phyloP scores from a whole-genome alignment of 1,140 invertebrate genomes.

The Trichonephila inaurata region DNA sequence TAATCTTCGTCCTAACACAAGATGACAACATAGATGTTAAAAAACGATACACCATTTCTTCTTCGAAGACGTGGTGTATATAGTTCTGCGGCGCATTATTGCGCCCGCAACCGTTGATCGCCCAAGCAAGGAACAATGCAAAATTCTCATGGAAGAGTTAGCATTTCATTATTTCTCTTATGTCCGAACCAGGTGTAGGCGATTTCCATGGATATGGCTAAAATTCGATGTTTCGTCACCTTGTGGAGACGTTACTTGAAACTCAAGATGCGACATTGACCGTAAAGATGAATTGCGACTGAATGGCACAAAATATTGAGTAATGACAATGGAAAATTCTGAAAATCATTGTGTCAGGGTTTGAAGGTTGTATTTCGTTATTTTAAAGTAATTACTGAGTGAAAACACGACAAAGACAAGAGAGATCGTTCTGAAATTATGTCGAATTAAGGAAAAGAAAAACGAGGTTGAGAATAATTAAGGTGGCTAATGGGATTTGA shows the following conservation, averaged over 20 bases:
- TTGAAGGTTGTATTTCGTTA: slow-evolving; percentile 48
- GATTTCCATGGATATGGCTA: slow-evolving; percentile 16
- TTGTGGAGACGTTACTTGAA: neutral
- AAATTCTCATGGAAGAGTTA: neutral
- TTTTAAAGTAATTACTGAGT: neutral
- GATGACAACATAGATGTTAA: slow-evolving; percentile 50
- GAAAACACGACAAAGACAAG: slow-evolving; percentile 1
- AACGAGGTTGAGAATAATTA: slow-evolving; percentile 35
- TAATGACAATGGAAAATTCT: neutral
- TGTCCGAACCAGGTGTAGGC: slow-evolving; percentile 16
- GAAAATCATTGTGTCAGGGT: slow-evolving; percentile 16
- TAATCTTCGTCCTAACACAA: neutral
- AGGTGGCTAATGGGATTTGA: neutral
- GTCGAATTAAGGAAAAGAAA: slow-evolving; percentile 1
- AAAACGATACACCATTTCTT: slow-evolving; percentile 19
- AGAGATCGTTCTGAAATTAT: neutral
- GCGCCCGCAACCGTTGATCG: slow-evolving; percentile 13
- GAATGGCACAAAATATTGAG: neutral
- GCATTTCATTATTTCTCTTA: slow-evolving; percentile 7
- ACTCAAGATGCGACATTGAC: slow-evolving; percentile 27
- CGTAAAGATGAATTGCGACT: slow-evolving; percentile 8
- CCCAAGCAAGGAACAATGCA: slow-evolving; percentile 43
- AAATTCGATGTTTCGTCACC: slow-evolving; percentile 3
- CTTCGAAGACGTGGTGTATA: neutral
- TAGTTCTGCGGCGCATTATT: neutral